A percentile compares a stretch with the other conserved stretches of the same genome.
These are phyloP conservation scores for Heteronetta atricapilla DNA, from an alignment of 2,113 vertebrate species.

Conservation along the genomic window DNA sequence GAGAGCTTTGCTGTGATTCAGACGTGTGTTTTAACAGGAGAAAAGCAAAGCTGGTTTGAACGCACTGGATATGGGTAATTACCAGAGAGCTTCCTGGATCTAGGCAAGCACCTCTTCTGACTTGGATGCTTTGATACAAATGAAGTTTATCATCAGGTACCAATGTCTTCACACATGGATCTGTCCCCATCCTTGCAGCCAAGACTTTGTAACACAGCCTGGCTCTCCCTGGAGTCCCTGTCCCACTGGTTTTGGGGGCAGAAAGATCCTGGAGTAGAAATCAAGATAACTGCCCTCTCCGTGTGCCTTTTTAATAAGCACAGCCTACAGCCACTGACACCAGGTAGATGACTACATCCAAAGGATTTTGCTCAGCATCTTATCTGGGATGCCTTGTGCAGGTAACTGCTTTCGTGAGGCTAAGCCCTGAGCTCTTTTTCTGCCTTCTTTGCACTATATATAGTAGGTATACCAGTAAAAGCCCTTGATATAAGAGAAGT, in stretches of 20 bases:
- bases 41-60: not conserved
- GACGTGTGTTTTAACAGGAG: not conserved
- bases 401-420: not conserved
- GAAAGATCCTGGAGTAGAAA: not conserved
- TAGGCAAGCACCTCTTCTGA: not conserved
- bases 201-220: not conserved
- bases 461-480: not conserved
- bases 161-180: not conserved
- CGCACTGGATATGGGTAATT: not conserved
- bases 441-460: not conserved
- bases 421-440: not conserved
- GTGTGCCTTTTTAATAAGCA: not conserved
- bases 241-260: not conserved
- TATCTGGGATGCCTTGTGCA: not conserved
- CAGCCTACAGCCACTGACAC: not conserved
- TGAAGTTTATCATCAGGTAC: not conserved
- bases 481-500: slow-evolving; percentile 3
- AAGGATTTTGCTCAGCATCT: not conserved
- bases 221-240: not conserved
- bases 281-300: not conserved
- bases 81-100: not conserved
- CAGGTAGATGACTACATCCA: not conserved
- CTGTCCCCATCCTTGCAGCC: not conserved
- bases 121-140: not conserved
- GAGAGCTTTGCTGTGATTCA: not conserved